A percentile compares a stretch with the other conserved stretches of the same genome.
phyloP scores from a whole-genome alignment of 1,140 invertebrate genomes.

The Leptopilina clavipes region DNA sequence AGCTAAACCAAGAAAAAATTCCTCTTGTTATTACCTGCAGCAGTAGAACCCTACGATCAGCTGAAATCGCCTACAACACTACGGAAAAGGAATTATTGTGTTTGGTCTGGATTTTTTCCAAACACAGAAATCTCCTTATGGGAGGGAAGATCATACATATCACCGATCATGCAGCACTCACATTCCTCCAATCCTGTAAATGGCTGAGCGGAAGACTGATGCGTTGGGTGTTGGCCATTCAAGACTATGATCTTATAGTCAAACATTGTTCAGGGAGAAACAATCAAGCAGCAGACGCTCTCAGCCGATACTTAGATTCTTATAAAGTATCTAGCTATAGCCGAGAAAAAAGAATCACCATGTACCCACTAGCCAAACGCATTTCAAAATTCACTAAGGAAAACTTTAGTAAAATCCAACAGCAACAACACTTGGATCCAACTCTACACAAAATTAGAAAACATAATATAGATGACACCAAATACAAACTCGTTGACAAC shows the following conservation, averaged over 20 bases:
- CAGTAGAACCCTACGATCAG: neutral
- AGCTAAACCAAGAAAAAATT: neutral
- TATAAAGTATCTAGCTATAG: no score
- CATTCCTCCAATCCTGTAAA: neutral
- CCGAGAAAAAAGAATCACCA: neutral
- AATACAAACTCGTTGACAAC: neutral
- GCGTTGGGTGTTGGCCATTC: conserved; percentile 2
- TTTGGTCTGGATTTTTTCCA: neutral
- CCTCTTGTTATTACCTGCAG: neutral
- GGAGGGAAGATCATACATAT: neutral
- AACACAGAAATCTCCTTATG: neutral
- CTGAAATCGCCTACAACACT: neutral
- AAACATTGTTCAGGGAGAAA: conserved; percentile 32
- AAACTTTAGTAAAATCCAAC: no score
- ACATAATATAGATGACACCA: no score
- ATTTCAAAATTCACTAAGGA: neutral
- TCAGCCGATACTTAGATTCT: neutral
- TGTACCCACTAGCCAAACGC: neutral
- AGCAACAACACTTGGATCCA: no score
- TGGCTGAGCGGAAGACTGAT: conserved; percentile 16
- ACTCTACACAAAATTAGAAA: no score
- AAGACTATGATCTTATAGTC: conserved; percentile 5
- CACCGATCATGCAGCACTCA: neutral
- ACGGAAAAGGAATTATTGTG: neutral
- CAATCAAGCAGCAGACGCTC: conserved; percentile 27